These are phyloP conservation scores for Orthosia incerta DNA, from an alignment of 2,888 invertebrate genomes.

Conservation along the genomic window DNA sequence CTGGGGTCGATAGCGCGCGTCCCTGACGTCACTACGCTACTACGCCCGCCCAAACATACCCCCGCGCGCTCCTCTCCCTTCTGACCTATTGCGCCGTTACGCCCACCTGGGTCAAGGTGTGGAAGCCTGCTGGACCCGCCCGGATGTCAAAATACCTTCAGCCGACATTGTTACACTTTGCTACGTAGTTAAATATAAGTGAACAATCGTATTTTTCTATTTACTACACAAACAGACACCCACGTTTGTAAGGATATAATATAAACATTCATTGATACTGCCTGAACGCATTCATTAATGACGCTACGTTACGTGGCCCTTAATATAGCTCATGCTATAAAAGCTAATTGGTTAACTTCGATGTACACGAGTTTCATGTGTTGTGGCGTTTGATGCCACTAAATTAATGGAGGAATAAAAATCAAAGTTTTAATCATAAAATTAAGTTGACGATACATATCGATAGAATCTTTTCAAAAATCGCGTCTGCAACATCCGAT, in stretches of 20 bases:
- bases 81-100: slow-evolving; percentile 88
- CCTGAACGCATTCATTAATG: slow-evolving; percentile 53
- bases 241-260: slow-evolving; percentile 44
- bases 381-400: neutral
- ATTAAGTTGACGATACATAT: neutral
- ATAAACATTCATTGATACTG: slow-evolving; percentile 60
- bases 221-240: slow-evolving; percentile 32
- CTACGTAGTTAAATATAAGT: slow-evolving; percentile 50
- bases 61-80: slow-evolving; percentile 78
- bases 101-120: slow-evolving; percentile 90
- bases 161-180: slow-evolving; percentile 48
- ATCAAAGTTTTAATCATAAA: neutral
- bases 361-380: slow-evolving; percentile 17
- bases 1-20: slow-evolving; percentile 86
- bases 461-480: neutral
- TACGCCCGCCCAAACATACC: slow-evolving; percentile 89
- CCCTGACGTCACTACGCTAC: slow-evolving; percentile 90
- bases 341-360: slow-evolving; percentile 20
- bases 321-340: slow-evolving; percentile 10
- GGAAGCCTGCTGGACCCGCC: slow-evolving; percentile 80
- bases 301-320: slow-evolving; percentile 19
- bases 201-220: slow-evolving; percentile 48
- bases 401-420: neutral
- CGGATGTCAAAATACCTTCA: slow-evolving; percentile 69
- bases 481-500: neutral